Conservation (phyloP, 2,888 invertebrate species). For the Melieria crassipennis region DNA sequence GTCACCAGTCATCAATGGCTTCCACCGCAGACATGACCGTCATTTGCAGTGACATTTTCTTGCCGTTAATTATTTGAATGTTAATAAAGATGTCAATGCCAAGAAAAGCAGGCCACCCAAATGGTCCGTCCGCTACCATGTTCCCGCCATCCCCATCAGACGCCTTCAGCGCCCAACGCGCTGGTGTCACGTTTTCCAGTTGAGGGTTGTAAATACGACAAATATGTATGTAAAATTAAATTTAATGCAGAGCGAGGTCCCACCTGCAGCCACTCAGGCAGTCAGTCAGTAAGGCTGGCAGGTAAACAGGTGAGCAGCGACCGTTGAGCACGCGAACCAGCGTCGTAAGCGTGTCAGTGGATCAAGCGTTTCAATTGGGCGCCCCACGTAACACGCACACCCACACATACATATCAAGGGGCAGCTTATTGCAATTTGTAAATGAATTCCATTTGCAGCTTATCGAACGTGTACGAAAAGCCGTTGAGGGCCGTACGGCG, state of each 20-base stretch:
- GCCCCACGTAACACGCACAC: not conserved
- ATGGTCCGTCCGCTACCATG: not conserved
- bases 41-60: not conserved
- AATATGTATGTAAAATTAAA: constrained; percentile 10
- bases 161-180: not conserved
- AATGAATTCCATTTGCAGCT: no score
- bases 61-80: constrained; percentile 16
- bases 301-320: no score
- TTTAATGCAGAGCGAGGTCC: constrained; percentile 8
- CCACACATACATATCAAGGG: no score
- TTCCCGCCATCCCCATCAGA: not conserved
- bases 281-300: no score
- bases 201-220: not conserved
- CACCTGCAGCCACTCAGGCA: no score
- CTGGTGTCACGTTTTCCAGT: no score
- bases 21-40: not conserved
- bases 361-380: constrained; percentile 27
- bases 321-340: no score
- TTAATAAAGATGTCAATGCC: constrained; percentile 27
- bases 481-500: no score
- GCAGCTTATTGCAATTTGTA: no score
- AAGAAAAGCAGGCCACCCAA: not conserved
- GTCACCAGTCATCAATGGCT: no score
- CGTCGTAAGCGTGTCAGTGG: constrained; percentile 14
- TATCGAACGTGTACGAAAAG: no score